Conservation (phyloP, 2,797 vertebrate species). For the Enteromius treurensis region DNA sequence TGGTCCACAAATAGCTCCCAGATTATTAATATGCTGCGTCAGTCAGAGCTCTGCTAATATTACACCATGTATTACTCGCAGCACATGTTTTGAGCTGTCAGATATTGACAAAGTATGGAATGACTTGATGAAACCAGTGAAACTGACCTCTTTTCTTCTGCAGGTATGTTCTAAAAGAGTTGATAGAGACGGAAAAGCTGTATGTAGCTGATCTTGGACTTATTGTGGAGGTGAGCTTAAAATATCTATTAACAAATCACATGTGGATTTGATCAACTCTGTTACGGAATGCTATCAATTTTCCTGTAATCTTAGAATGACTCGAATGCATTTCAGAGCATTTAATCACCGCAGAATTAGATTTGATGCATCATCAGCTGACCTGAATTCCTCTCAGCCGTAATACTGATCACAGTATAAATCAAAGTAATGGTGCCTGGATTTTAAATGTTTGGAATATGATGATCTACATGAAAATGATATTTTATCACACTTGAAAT, state of each 20-base stretch:
- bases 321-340: slow-evolving; percentile 23
- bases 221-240: slow-evolving; percentile 87
- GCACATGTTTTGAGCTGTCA: slow-evolving; percentile 14
- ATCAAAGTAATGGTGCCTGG: slow-evolving; percentile 43
- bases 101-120: slow-evolving; percentile 1
- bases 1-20: slow-evolving; percentile 11
- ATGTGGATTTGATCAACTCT: slow-evolving; percentile 33
- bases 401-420: slow-evolving; percentile 26
- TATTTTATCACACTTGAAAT: slow-evolving; percentile 21
- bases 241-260: slow-evolving; percentile 42
- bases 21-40: slow-evolving; percentile 15
- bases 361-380: slow-evolving; percentile 38
- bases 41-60: slow-evolving; percentile 21
- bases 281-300: slow-evolving; percentile 33
- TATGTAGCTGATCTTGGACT: slow-evolving; percentile 90
- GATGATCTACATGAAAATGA: slow-evolving; percentile 1
- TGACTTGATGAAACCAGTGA: slow-evolving; percentile 1
- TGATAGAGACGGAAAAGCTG: slow-evolving; percentile 91
- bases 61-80: not conserved
- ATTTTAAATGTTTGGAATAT: slow-evolving; percentile 15
- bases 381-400: slow-evolving; percentile 31
- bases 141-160: slow-evolving; percentile 19
- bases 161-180: slow-evolving; percentile 92
- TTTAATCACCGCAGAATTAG: slow-evolving; percentile 31
- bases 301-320: slow-evolving; percentile 30